These are phyloP conservation scores for Scaptomyza polygonia DNA, from an alignment of 2,888 invertebrate genomes.

Conservation along the genomic window DNA sequence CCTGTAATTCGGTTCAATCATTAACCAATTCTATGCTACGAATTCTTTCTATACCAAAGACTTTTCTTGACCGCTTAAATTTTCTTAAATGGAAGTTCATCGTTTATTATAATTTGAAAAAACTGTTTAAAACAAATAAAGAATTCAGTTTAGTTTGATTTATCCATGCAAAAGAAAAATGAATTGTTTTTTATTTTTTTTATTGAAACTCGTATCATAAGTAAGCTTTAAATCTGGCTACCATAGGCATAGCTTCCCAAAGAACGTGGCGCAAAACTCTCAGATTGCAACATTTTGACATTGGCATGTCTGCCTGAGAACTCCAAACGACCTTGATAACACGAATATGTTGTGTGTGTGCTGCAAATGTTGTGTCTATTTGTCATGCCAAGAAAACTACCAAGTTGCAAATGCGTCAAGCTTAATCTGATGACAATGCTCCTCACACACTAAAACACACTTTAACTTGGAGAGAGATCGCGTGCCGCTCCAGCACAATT, in stretches of 20 bases:
- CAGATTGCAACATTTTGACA: conserved; percentile 62
- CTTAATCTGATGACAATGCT: conserved; percentile 45
- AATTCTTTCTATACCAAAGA: too few relatives aligned
- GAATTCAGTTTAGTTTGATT: too few relatives aligned
- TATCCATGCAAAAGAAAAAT: neutral
- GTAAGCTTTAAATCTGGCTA: neutral
- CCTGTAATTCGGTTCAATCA: too few relatives aligned
- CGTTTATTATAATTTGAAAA: too few relatives aligned
- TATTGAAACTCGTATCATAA: neutral
- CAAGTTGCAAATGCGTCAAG: conserved; percentile 25
- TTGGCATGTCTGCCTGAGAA: conserved; percentile 76
- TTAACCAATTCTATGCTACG: too few relatives aligned
- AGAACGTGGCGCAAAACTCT: conserved; percentile 32
- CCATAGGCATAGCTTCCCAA: conserved; percentile 1
- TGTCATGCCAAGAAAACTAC: conserved; percentile 39
- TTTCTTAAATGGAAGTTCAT: too few relatives aligned
- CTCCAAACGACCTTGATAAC: conserved; percentile 58
- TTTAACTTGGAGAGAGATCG: conserved; percentile 39
- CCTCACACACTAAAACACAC: conserved; percentile 3
- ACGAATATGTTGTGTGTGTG: conserved; percentile 36
- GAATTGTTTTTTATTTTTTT: neutral
- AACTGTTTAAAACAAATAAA: too few relatives aligned
- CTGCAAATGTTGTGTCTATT: conserved; percentile 17
- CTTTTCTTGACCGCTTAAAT: too few relatives aligned
- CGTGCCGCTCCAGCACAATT: conserved; percentile 53